Percentiles rank a stretch among this genome's conserved stretches.
Evolutionary conservation across 2,797 vertebrate genomes (phyloP).

Genomic region (Rhynchotus rufescens): DNA sequence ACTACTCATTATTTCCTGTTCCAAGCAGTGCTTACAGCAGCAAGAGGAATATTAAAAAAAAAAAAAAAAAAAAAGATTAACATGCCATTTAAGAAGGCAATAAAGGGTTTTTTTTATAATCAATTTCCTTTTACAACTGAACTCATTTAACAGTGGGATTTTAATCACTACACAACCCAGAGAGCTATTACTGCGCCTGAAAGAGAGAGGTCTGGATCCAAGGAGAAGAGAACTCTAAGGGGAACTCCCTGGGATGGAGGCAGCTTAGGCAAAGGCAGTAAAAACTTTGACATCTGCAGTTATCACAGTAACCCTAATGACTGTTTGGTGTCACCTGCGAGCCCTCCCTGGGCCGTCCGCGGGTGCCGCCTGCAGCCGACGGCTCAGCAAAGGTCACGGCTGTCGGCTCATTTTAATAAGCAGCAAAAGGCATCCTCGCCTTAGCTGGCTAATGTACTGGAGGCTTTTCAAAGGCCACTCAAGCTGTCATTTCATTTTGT

Average conservation of each 20-base stretch:
- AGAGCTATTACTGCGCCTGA: not conserved
- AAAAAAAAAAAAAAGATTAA: constrained; percentile 53
- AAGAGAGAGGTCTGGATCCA: constrained; percentile 11
- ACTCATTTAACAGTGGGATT: constrained; percentile 66
- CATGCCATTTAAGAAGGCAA: constrained; percentile 29
- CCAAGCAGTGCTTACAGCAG: constrained; percentile 52
- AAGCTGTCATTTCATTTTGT: not conserved
- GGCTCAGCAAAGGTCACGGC: not conserved
- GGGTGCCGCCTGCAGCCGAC: not conserved
- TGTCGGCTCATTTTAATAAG: not conserved
- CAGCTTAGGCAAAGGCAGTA: not conserved
- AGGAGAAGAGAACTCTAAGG: not conserved
- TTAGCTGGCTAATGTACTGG: not conserved
- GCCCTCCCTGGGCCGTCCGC: no score
- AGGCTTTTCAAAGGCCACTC: not conserved
- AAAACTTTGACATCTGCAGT: not conserved
- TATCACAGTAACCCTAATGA: not conserved
- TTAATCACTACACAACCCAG: constrained; percentile 60
- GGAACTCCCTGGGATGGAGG: not conserved
- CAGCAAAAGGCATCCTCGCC: not conserved
- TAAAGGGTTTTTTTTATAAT: not conserved
- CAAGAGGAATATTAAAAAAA: constrained; percentile 54
- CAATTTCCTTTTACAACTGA: constrained; percentile 61
- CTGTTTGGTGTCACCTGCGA: not conserved
- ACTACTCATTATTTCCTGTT: constrained; percentile 64